A percentile compares a stretch with the other conserved stretches of the same genome.
Evolutionary conservation across 2,888 invertebrate species (phyloP).

Genomic region (Acleris emargana): DNA sequence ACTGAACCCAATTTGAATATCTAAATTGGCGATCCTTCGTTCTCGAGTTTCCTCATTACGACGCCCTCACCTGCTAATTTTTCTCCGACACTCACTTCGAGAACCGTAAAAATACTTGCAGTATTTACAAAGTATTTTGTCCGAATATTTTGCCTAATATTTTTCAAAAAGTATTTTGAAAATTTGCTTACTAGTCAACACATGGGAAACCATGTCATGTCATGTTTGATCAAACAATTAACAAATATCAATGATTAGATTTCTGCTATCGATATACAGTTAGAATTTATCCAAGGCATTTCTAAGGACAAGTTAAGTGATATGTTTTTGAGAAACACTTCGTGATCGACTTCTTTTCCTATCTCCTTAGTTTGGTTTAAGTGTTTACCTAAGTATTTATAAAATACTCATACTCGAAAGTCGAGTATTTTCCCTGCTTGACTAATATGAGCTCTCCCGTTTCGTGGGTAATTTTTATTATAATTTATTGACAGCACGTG

Average conservation of each 20-base stretch:
- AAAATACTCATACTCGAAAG: background rate
- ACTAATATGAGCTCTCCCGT: slow-evolving; percentile 52
- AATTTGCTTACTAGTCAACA: too few relatives aligned
- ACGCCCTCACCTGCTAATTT: slow-evolving; percentile 74
- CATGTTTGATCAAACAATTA: too few relatives aligned
- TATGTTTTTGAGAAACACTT: too few relatives aligned
- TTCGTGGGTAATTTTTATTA: slow-evolving; percentile 70
- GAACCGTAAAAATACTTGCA: slow-evolving; percentile 4
- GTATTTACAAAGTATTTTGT: slow-evolving; percentile 17
- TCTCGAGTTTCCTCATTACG: slow-evolving; percentile 75
- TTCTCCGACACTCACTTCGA: slow-evolving; percentile 43
- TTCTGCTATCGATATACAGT: too few relatives aligned
- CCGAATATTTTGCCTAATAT: background rate
- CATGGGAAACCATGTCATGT: too few relatives aligned
- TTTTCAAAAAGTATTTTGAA: background rate
- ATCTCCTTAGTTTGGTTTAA: too few relatives aligned
- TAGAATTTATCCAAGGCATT: too few relatives aligned
- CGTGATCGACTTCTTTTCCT: too few relatives aligned
- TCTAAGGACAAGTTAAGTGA: too few relatives aligned
- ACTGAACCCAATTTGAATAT: slow-evolving; percentile 79
- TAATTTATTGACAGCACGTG: slow-evolving; percentile 79
- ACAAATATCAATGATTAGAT: too few relatives aligned
- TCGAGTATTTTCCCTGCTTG: slow-evolving; percentile 12
- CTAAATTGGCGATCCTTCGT: slow-evolving; percentile 77
- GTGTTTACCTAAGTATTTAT: too few relatives aligned